Evolutionary conservation across 2,797 vertebrate species (phyloP).

Genomic region (Spinus pinus): DNA sequence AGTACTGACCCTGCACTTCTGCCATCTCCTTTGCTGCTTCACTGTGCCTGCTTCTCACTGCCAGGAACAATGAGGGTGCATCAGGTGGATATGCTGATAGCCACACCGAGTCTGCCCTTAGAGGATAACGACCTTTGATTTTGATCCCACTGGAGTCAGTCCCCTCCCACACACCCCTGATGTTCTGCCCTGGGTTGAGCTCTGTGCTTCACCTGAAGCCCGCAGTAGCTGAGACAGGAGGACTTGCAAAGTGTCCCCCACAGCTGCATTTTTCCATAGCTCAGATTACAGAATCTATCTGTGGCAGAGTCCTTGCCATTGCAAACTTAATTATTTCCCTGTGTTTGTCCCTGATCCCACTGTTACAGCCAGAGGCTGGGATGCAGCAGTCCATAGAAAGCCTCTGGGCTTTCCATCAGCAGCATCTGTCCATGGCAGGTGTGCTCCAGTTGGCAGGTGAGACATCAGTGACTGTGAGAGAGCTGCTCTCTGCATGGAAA

Average conservation of each 20-base stretch:
- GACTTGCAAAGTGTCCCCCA: background rate
- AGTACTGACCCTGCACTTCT: background rate
- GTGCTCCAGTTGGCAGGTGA: background rate
- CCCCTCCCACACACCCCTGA: background rate
- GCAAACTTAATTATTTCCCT: background rate
- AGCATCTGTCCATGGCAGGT: background rate
- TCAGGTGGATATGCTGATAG: background rate
- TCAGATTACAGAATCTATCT: background rate
- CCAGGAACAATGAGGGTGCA: rapidly evolving
- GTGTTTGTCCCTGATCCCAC: background rate
- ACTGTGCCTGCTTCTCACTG: background rate
- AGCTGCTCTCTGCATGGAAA: background rate
- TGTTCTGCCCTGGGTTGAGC: background rate
- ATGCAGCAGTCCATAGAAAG: background rate
- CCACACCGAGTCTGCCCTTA: background rate
- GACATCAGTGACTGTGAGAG: conserved; percentile 15
- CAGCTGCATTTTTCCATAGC: background rate
- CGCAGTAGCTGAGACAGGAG: background rate
- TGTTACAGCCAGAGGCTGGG: background rate
- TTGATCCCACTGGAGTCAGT: background rate
- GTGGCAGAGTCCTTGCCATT: background rate
- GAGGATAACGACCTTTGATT: background rate
- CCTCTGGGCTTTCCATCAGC: background rate
- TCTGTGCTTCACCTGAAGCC: background rate
- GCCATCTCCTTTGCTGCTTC: background rate